Base-by-base conservation (phyloP, 2,888 invertebrate species). In the Labia minor region DNA sequence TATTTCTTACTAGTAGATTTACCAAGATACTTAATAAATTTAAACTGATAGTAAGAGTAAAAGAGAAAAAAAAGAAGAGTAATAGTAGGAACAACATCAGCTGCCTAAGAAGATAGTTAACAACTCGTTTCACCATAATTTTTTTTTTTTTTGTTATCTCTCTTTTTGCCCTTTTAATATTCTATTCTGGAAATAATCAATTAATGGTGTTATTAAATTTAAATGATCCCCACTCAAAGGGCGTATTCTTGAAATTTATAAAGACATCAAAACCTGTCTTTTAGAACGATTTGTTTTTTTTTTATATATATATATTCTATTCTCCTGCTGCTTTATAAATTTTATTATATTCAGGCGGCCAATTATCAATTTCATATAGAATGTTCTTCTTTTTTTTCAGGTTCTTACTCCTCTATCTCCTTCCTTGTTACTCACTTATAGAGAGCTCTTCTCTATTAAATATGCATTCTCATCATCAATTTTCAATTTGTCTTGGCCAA, bases 101-200 rank as follows among this genome's bases (percentile, higher is more conserved):
- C 49, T 49, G 49, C 49, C n/a, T 49, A 14, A 14, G 49, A 11
- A 8, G 49, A n/a, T n/a, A n/a, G 49, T 49, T 49, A 49, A 49
- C 49, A 16, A 49, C 49, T 49, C 49, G 16, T 49, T 49, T 49
- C 14, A n/a, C 16, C n/a, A n/a, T n/a, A n/a, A n/a, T 49, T 49
- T 49, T 49, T 49, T 49, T 49, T 49, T 49, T 14, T 49, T 49
- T 49, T 14, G 14, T 2, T 33, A 8, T 33, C 33, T 33, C 11
- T 33, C 33, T 33, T 33, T 33, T 33, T 11, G 6, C 33, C 11
- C 16, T 14, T 49, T 49, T 49, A 49, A 49, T 49, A 49, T 49
- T 49, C 49, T 49, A 49, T 49, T 49, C 49, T 49, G 49, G 49
- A 49, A 49, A 49, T 49, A 49, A 49, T 49, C 49, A 49, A 49